Conservation (phyloP, 2,797 vertebrate genomes). For the Lateolabrax maculatus region DNA sequence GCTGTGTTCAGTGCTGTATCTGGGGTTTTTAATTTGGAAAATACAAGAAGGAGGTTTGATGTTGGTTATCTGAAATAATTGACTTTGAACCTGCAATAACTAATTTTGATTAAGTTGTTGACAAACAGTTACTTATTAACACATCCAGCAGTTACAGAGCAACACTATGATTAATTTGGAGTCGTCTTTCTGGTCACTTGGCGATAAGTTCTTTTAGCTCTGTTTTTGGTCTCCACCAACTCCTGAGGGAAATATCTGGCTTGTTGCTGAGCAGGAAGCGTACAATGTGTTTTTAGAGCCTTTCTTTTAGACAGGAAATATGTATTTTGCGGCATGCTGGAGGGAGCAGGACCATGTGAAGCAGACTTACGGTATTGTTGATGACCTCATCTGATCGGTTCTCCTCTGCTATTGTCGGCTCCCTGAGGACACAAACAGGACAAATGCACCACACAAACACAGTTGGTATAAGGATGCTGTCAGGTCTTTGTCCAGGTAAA, state of each 20-base stretch:
- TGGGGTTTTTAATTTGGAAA: background rate
- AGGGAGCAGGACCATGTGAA: background rate
- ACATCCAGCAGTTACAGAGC: background rate
- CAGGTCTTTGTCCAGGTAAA: background rate
- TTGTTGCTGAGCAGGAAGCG: background rate
- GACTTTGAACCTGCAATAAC: background rate
- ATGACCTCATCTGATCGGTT: slow-evolving; percentile 20
- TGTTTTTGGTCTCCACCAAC: background rate
- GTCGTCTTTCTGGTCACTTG: background rate
- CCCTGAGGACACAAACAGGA: slow-evolving; percentile 70
- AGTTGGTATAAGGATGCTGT: background rate
- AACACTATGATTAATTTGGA: background rate
- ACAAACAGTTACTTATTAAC: background rate
- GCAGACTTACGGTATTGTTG: slow-evolving; percentile 62
- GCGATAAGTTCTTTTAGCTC: background rate
- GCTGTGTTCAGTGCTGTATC: background rate
- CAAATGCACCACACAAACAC: background rate
- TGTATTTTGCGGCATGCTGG: background rate
- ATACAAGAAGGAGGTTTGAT: slow-evolving; percentile 8
- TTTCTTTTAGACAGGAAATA: too few relatives aligned
- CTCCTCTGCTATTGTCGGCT: slow-evolving; percentile 70
- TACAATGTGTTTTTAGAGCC: background rate
- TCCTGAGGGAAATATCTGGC: background rate
- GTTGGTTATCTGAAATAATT: slow-evolving; percentile 1
- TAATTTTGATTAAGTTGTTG: background rate